Evolutionary conservation across 2,113 vertebrate genomes (phyloP).

Genomic region (Dicrurus megarhynchus): DNA sequence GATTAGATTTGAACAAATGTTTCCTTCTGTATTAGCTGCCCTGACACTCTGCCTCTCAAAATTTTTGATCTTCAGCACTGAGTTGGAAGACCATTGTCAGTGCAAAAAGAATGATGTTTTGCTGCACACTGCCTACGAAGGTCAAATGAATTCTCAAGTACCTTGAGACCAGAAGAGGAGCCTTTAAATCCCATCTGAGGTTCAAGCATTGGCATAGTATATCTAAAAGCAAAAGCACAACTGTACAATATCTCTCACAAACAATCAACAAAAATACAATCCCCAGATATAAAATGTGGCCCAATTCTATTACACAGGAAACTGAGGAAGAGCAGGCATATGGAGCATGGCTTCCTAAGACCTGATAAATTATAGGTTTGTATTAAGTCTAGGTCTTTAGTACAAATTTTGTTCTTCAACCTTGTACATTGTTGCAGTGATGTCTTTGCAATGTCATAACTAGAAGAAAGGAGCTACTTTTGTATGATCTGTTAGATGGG

Average conservation of each 20-base stretch:
- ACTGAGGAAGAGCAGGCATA: not conserved
- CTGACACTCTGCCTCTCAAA: not conserved
- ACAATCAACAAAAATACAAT: not conserved
- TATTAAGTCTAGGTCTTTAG: not conserved
- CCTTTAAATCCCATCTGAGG: not conserved
- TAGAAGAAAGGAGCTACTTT: not conserved
- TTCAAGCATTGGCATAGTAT: not conserved
- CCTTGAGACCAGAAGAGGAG: not conserved
- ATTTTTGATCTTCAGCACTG: not conserved
- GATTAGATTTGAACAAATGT: not conserved
- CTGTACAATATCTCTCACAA: not conserved
- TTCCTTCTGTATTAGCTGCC: not conserved
- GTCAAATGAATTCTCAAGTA: not conserved
- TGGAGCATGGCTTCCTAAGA: not conserved
- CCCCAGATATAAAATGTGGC: not conserved
- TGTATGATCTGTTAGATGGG: accelerated
- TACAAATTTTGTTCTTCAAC: not conserved
- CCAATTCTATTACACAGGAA: not conserved
- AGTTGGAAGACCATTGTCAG: not conserved
- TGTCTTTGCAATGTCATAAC: not conserved
- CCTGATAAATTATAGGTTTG: not conserved
- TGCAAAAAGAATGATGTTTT: not conserved
- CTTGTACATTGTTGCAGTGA: not conserved
- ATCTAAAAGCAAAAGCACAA: not conserved
- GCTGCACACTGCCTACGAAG: not conserved